Evolutionary conservation across 2,888 invertebrate species (phyloP).

Genomic region (Doris montereyensis): DNA sequence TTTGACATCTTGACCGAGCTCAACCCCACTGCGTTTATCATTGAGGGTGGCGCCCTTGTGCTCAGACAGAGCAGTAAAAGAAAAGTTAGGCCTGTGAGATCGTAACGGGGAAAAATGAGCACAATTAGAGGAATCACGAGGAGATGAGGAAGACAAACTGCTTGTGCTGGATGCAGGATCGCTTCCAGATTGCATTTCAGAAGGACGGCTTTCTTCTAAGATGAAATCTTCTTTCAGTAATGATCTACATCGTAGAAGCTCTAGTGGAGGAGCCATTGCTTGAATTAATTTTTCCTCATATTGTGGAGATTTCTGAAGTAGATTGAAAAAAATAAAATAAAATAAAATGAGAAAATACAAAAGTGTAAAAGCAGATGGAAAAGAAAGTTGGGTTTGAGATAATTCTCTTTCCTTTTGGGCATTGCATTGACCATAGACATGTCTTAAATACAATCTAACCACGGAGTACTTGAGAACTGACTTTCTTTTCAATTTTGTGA

Average conservation of each 20-base stretch:
- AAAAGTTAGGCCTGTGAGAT: slow-evolving; percentile 1
- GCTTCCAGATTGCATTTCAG: slow-evolving; percentile 55
- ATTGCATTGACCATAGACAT: too few relatives aligned
- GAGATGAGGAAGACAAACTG: slow-evolving; percentile 53
- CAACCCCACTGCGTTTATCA: background rate
- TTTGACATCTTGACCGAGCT: background rate
- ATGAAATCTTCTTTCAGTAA: slow-evolving; percentile 65
- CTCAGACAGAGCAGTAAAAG: slow-evolving; percentile 27
- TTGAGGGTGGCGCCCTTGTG: background rate
- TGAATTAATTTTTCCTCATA: slow-evolving; percentile 45
- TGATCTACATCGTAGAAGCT: slow-evolving; percentile 55
- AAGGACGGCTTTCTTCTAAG: slow-evolving; percentile 65
- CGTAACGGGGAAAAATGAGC: background rate
- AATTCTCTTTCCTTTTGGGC: too few relatives aligned
- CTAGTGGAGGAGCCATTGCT: slow-evolving; percentile 47
- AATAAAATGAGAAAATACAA: too few relatives aligned
- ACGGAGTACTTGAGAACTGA: too few relatives aligned
- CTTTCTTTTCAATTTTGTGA: too few relatives aligned
- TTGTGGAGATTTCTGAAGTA: background rate
- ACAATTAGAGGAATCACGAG: slow-evolving; percentile 43
- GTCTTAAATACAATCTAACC: too few relatives aligned
- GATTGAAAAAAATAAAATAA: background rate
- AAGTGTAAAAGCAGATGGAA: too few relatives aligned
- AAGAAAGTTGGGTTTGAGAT: too few relatives aligned
- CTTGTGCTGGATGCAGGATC: slow-evolving; percentile 55